A percentile compares a stretch with the other conserved stretches of the same genome.
Evolutionary conservation across 2,113 vertebrate genomes (phyloP).

Genomic region (Leuciscus idus): DNA sequence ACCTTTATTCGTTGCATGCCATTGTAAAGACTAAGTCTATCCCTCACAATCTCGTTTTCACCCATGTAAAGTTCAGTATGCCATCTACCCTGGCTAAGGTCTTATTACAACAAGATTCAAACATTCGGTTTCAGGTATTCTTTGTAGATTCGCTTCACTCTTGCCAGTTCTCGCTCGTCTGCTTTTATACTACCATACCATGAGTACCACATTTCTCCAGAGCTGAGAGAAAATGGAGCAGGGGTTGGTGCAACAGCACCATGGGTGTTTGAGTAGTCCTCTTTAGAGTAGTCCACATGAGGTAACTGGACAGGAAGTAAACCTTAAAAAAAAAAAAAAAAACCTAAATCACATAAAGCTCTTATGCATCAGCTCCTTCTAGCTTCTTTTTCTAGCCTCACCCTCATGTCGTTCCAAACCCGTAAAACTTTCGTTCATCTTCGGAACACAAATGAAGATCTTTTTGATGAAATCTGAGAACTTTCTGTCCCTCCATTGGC

Average conservation of each 20-base stretch:
- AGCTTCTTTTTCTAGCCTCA: background rate
- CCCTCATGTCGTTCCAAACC: too few relatives aligned
- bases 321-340: constrained; percentile 71
- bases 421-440: too few relatives aligned
- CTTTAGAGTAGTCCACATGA: constrained; percentile 70
- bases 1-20: background rate
- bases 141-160: constrained; percentile 79
- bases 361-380: background rate
- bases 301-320: constrained; percentile 78
- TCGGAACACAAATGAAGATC: too few relatives aligned
- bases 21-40: background rate
- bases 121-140: constrained; percentile 72
- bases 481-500: too few relatives aligned
- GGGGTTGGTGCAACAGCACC: constrained; percentile 83
- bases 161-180: constrained; percentile 74
- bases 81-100: too few relatives aligned
- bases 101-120: constrained; percentile 40
- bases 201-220: constrained; percentile 78
- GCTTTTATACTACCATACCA: constrained; percentile 84
- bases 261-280: constrained; percentile 82
- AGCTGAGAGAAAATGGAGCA: constrained; percentile 61
- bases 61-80: background rate
- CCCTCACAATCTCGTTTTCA: background rate
- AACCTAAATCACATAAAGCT: background rate
- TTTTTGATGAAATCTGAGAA: too few relatives aligned